These are phyloP conservation scores for Pterostichus niger DNA, from an alignment of 2,888 invertebrate genomes.

Conservation along the genomic window DNA sequence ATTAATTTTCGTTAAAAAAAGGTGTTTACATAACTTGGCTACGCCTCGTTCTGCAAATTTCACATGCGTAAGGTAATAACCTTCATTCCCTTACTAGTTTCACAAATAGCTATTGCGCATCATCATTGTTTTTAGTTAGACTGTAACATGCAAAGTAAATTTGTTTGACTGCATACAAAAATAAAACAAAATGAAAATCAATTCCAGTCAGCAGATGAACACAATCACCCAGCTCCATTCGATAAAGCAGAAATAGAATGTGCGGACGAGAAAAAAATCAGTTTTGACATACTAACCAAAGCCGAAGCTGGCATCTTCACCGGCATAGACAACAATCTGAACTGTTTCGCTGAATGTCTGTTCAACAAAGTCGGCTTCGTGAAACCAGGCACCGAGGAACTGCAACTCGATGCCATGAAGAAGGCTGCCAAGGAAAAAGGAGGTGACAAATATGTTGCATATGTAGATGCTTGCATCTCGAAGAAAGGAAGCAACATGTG, in stretches of 20 bases:
- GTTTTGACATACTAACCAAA: constrained; percentile 67
- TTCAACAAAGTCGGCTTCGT: constrained; percentile 77
- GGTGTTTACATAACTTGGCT: too few relatives aligned
- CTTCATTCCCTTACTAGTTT: too few relatives aligned
- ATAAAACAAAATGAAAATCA: not conserved
- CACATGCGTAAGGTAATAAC: too few relatives aligned
- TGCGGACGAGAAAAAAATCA: not conserved
- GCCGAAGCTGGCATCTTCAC: constrained; percentile 77
- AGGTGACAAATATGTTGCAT: constrained; percentile 73
- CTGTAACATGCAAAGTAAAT: too few relatives aligned
- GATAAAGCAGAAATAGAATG: constrained; percentile 17
- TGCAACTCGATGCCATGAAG: constrained; percentile 74
- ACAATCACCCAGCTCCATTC: not conserved
- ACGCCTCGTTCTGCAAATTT: too few relatives aligned
- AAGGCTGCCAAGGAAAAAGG: constrained; percentile 76
- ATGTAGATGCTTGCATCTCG: constrained; percentile 76
- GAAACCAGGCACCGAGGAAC: constrained; percentile 73
- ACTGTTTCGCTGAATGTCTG: constrained; percentile 78
- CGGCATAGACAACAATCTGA: constrained; percentile 76
- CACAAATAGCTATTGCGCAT: too few relatives aligned
- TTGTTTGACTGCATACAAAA: too few relatives aligned
- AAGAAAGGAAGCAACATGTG: constrained; percentile 62
- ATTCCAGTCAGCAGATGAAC: not conserved
- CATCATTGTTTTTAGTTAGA: too few relatives aligned
- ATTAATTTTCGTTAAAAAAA: too few relatives aligned